phyloP scores from a whole-genome alignment of 2,797 vertebrate species.

The Sebastes nivosus region DNA sequence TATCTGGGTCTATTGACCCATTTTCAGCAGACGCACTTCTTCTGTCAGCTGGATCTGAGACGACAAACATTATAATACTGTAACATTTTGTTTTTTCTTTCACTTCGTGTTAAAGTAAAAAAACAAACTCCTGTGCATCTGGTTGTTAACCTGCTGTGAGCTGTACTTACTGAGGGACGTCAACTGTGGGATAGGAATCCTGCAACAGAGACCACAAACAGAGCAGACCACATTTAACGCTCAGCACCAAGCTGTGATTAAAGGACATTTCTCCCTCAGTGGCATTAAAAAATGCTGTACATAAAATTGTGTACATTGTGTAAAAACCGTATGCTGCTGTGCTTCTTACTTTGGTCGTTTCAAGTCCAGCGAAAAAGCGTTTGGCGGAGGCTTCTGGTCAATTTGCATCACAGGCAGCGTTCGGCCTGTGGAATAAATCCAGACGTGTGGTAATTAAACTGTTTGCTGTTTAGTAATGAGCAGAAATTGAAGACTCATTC shows the following conservation, averaged over 20 bases:
- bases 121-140: background rate
- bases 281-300: background rate
- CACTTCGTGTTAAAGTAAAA: background rate
- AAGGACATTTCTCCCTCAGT: background rate
- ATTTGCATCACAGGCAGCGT: conserved; percentile 22
- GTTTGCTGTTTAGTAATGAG: background rate
- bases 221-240: background rate
- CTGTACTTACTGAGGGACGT: conserved; percentile 63
- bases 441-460: background rate
- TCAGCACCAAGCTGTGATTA: background rate
- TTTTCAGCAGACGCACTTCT: conserved; percentile 32
- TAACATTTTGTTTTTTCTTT: background rate
- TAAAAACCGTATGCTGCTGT: background rate
- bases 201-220: conserved; percentile 40
- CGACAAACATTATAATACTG: background rate
- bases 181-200: conserved; percentile 64
- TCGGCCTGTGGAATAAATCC: conserved; percentile 44
- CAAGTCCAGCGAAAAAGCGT: conserved; percentile 52
- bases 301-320: background rate
- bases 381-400: conserved; percentile 21
- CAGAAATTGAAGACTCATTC: background rate
- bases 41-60: conserved; percentile 52
- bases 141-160: background rate
- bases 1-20: conserved; percentile 23
- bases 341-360: conserved; percentile 68